A percentile compares a stretch with the other conserved stretches of the same genome.
phyloP scores from a whole-genome alignment of 2,113 vertebrate species.

The Aphyosemion australe region DNA sequence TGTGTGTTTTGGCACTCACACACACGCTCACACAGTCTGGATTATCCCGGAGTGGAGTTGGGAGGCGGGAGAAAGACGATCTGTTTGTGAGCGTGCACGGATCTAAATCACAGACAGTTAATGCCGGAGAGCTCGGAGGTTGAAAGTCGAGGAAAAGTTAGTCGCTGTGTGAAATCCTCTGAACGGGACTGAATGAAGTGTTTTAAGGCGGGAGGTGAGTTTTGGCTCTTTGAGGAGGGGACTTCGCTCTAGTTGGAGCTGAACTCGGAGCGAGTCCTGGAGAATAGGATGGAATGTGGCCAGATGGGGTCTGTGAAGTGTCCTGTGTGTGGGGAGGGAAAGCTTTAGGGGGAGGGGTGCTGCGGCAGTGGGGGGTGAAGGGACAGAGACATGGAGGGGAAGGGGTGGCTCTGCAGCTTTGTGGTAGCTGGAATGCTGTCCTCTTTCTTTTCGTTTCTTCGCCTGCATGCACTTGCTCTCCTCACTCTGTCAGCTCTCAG shows the following conservation, averaged over 20 bases:
- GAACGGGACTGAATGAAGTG: slow-evolving; percentile 63
- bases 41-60: slow-evolving; percentile 61
- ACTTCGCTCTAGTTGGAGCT: background rate
- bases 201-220: slow-evolving; percentile 72
- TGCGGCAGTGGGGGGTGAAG: slow-evolving; percentile 47
- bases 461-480: slow-evolving; percentile 70
- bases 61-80: slow-evolving; percentile 76
- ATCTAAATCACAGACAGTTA: slow-evolving; percentile 52
- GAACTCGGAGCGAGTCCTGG: background rate
- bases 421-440: slow-evolving; percentile 72
- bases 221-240: background rate
- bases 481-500: slow-evolving; percentile 15
- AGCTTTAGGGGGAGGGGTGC: slow-evolving; percentile 56
- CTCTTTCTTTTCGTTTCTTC: slow-evolving; percentile 46
- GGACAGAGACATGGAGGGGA: slow-evolving; percentile 26
- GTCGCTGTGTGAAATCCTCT: slow-evolving; percentile 19
- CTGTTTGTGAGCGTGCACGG: slow-evolving; percentile 62
- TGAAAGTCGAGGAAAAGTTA: slow-evolving; percentile 39
- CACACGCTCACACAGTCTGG: slow-evolving; percentile 40
- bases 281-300: slow-evolving; percentile 61
- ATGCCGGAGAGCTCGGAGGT: slow-evolving; percentile 17
- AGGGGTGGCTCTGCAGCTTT: slow-evolving; percentile 58
- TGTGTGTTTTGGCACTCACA: slow-evolving; percentile 24
- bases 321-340: slow-evolving; percentile 34
- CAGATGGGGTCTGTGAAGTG: slow-evolving; percentile 56